Evolutionary conservation across 2,113 vertebrate genomes (phyloP).

Genomic region (Elaphurus davidianus): DNA sequence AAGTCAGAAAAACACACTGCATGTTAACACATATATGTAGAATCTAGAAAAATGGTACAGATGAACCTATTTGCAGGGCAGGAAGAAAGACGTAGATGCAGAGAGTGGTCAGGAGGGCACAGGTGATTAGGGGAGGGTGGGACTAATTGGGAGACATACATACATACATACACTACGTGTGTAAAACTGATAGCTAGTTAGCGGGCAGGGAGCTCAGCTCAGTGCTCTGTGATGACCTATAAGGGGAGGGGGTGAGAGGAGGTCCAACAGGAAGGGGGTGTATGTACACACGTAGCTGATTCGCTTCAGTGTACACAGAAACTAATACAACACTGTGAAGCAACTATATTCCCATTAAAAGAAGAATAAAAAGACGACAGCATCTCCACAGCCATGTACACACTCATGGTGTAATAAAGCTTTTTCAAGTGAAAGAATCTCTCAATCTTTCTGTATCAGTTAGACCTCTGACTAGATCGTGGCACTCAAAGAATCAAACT

Average conservation of each 20-base stretch:
- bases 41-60: background rate
- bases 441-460: background rate
- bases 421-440: background rate
- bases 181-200: background rate
- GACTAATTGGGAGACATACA: background rate
- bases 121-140: background rate
- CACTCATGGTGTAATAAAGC: rapidly evolving
- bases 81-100: background rate
- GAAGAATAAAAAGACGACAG: background rate
- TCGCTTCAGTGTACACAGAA: background rate
- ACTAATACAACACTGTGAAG: background rate
- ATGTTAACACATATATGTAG: background rate
- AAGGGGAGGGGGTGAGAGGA: background rate
- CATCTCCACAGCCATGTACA: background rate
- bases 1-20: background rate
- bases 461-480: background rate
- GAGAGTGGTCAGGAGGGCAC: background rate
- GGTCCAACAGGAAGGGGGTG: background rate
- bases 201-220: background rate
- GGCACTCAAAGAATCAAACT: background rate
- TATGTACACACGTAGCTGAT: background rate
- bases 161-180: background rate
- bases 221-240: background rate
- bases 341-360: background rate
- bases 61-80: background rate